phyloP scores from a whole-genome alignment of 2,797 vertebrate genomes.

The Aythya fuligula region DNA sequence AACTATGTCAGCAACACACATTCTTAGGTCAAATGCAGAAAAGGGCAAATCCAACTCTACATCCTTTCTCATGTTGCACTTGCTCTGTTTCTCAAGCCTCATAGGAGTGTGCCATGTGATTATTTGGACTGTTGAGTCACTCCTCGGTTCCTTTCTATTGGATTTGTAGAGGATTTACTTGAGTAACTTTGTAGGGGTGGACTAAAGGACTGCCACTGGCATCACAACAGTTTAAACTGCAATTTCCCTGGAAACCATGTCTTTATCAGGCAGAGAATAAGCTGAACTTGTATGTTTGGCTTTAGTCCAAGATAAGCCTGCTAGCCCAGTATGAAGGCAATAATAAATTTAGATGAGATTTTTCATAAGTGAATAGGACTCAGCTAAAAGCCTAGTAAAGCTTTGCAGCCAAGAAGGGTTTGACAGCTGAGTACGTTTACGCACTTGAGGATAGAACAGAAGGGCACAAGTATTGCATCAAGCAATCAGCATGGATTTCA shows the following conservation, averaged over 20 bases:
- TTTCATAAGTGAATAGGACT: background rate
- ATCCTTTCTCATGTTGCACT: background rate
- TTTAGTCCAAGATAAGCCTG: background rate
- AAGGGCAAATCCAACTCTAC: background rate
- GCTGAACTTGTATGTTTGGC: background rate
- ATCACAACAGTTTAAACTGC: background rate
- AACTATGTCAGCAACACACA: background rate
- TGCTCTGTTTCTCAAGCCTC: background rate
- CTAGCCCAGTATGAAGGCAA: background rate
- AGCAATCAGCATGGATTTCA: background rate
- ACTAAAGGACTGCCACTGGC: background rate
- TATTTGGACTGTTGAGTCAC: background rate
- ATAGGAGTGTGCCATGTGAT: rapidly evolving
- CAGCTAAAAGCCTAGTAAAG: background rate
- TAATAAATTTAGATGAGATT: background rate
- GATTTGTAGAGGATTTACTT: background rate
- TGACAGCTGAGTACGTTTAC: background rate
- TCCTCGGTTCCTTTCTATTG: background rate
- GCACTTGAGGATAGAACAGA: background rate
- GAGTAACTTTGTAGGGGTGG: background rate
- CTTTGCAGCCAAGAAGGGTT: background rate
- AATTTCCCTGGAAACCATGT: background rate
- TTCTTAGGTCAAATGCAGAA: background rate
- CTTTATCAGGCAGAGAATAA: background rate
- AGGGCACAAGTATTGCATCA: background rate